Evolutionary conservation across 2,113 vertebrate genomes (phyloP).

Genomic region (Limnothrissa miodon): DNA sequence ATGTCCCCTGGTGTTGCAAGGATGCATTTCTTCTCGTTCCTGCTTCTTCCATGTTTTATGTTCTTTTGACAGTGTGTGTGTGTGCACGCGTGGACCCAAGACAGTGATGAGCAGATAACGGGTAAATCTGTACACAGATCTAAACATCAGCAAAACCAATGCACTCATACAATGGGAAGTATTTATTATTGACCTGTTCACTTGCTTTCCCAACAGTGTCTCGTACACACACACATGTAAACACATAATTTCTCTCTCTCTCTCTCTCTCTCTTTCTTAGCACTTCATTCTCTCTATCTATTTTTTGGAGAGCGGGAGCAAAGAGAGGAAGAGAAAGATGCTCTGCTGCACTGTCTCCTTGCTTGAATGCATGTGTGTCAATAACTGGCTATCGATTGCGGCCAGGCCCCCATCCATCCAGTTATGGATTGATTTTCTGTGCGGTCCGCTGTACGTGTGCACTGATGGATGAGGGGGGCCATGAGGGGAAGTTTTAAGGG

Average conservation of each 20-base stretch:
- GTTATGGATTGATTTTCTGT: constrained; percentile 69
- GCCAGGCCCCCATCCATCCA: constrained; percentile 64
- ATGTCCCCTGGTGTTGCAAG: constrained; percentile 12
- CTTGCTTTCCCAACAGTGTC: constrained; percentile 51
- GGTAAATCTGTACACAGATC: constrained; percentile 45
- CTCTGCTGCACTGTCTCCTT: constrained; percentile 47
- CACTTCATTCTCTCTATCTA: constrained; percentile 46
- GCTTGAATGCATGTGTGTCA: constrained; percentile 65
- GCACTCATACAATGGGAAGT: constrained; percentile 61
- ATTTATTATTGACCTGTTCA: constrained; percentile 70
- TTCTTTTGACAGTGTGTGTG: constrained; percentile 6
- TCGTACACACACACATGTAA: constrained; percentile 61
- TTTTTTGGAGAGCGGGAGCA: constrained; percentile 1
- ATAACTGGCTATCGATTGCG: constrained; percentile 73
- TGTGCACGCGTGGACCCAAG: constrained; percentile 41
- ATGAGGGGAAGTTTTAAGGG: not conserved
- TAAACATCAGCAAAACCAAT: constrained; percentile 59
- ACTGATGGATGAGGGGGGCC: constrained; percentile 59
- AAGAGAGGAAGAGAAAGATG: constrained; percentile 53
- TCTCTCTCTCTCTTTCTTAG: not conserved
- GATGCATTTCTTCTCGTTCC: not conserved
- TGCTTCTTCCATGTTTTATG: not conserved
- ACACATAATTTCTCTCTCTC: constrained; percentile 59
- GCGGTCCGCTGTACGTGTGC: constrained; percentile 56
- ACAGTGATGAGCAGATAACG: constrained; percentile 27